A percentile compares a stretch with the other conserved stretches of the same genome.
phyloP scores from a whole-genome alignment of 2,113 vertebrate species.

The Saccopteryx leptura region DNA sequence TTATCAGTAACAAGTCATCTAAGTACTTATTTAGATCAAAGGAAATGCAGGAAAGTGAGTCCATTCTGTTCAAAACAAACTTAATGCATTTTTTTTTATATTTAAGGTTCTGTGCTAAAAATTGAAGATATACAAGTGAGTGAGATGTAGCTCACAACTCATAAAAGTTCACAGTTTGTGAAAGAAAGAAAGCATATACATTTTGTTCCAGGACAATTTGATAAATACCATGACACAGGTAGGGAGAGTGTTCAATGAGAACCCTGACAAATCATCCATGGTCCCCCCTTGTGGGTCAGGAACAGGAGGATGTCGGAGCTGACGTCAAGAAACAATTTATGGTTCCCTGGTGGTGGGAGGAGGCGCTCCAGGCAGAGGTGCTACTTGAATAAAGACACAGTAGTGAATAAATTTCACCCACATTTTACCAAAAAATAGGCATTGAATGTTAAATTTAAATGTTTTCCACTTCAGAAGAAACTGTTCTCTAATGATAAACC shows the following conservation, averaged over 20 bases:
- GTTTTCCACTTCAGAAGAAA: slow-evolving; percentile 51
- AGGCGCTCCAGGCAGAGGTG: background rate
- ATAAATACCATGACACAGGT: background rate
- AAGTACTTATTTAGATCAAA: background rate
- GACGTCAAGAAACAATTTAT: background rate
- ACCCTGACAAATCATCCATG: no score
- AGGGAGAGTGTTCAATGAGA: background rate
- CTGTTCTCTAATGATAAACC: slow-evolving; percentile 58
- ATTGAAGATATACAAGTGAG: background rate
- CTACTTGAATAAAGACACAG: background rate
- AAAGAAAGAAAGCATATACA: background rate
- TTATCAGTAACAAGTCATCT: background rate
- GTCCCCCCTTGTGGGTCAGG: no score
- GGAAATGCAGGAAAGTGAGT: background rate
- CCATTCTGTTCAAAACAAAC: background rate
- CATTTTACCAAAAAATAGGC: slow-evolving; percentile 22
- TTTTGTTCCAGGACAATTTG: background rate
- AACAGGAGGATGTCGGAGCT: background rate
- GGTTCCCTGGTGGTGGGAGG: background rate
- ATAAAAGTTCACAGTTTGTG: background rate
- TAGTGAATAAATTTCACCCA: background rate
- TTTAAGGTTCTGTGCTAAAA: background rate
- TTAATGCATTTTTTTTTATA: background rate
- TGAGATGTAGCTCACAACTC: background rate
- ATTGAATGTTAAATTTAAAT: slow-evolving; percentile 21